These are phyloP conservation scores for Laothoe populi DNA, from an alignment of 2,888 invertebrate genomes.

Conservation along the genomic window DNA sequence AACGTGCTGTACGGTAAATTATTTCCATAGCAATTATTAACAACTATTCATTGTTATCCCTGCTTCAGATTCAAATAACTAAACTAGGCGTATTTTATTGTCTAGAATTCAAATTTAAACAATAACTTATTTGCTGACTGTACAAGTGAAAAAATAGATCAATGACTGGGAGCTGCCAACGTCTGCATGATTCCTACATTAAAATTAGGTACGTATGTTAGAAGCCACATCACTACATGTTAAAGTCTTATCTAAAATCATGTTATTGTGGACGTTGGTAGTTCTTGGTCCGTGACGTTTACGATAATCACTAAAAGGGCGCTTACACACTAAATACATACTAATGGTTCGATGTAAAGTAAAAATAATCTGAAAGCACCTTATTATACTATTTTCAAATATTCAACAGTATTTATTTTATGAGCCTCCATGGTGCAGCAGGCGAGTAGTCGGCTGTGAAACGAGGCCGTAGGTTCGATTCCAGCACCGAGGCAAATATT, in stretches of 20 bases:
- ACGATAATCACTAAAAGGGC: conserved; percentile 19
- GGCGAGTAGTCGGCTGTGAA: too few relatives aligned
- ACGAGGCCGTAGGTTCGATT: too few relatives aligned
- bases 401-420: not conserved
- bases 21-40: too few relatives aligned
- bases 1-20: too few relatives aligned
- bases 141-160: not conserved
- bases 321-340: conserved; percentile 17
- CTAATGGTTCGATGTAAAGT: conserved; percentile 10
- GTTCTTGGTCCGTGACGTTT: conserved; percentile 20
- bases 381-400: not conserved
- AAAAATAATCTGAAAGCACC: conserved; percentile 9
- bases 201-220: conserved; percentile 10
- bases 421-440: too few relatives aligned
- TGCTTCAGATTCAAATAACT: too few relatives aligned
- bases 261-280: conserved; percentile 20
- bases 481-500: too few relatives aligned
- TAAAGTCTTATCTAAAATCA: conserved; percentile 13
- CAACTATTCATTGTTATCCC: too few relatives aligned
- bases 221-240: conserved; percentile 14
- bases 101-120: not conserved
- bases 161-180: conserved; percentile 21
- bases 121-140: conserved; percentile 1
- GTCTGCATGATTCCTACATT: conserved; percentile 19
- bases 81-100: not conserved